Evolutionary conservation across 2,113 vertebrate genomes (phyloP).

Genomic region (Syngnathoides biaculeatus): DNA sequence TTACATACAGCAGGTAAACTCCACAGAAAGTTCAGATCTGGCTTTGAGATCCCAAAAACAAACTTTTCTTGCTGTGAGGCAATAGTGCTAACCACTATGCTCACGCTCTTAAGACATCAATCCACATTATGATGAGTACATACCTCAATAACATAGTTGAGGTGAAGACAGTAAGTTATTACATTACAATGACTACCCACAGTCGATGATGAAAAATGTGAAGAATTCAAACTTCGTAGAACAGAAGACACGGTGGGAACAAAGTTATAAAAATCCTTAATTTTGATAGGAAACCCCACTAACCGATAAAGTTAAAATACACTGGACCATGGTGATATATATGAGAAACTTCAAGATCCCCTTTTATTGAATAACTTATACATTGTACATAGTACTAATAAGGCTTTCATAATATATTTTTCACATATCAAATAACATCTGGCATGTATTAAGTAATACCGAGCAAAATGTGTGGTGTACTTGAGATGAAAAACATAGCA

Average conservation of each 20-base stretch:
- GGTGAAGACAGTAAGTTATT: slow-evolving; percentile 3
- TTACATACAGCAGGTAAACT: background rate
- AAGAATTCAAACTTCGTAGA: slow-evolving; percentile 1
- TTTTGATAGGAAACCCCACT: too few species aligned
- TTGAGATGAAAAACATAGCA: background rate
- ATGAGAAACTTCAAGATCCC: background rate
- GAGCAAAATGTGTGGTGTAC: background rate
- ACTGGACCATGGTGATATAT: background rate
- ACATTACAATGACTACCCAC: background rate
- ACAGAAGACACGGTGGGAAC: background rate
- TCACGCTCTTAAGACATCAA: background rate
- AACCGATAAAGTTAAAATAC: slow-evolving; percentile 4
- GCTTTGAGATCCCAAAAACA: background rate
- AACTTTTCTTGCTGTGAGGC: background rate
- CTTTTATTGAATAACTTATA: background rate
- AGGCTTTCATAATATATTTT: background rate
- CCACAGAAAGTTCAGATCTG: background rate
- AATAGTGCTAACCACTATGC: slow-evolving; percentile 4
- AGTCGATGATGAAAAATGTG: slow-evolving; percentile 1
- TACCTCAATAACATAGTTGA: slow-evolving; percentile 7
- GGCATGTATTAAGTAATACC: background rate
- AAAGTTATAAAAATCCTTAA: background rate
- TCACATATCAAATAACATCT: background rate
- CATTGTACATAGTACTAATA: background rate
- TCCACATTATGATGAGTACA: slow-evolving; percentile 1